Evolutionary conservation across 1,140 invertebrate species (phyloP).

Genomic region (Triops longicaudatus): DNA sequence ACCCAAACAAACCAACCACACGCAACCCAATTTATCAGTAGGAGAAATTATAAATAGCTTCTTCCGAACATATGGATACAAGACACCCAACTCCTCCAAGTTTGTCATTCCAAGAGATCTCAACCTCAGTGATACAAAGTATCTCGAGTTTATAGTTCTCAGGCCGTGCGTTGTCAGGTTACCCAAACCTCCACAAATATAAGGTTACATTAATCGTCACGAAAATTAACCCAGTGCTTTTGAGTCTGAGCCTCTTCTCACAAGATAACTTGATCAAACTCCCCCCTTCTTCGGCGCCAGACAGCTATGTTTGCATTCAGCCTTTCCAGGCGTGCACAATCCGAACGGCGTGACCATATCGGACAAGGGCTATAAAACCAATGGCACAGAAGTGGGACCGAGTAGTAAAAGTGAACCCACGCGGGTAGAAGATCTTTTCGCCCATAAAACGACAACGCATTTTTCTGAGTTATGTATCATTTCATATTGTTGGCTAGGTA

Average conservation of each 20-base stretch:
- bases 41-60: not conserved
- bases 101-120: not conserved
- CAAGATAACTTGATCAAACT: not conserved
- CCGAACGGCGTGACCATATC: conserved; percentile 10
- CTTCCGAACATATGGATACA: not conserved
- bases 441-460: not conserved
- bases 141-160: not conserved
- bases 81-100: not conserved
- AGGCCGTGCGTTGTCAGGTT: not conserved
- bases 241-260: not conserved
- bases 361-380: conserved; percentile 1
- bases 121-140: not conserved
- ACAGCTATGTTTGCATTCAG: not conserved
- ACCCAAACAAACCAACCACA: conserved; percentile 5
- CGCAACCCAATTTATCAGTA: not conserved
- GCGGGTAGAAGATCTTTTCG: not conserved
- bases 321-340: not conserved
- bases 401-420: not conserved
- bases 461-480: not conserved
- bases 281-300: not conserved
- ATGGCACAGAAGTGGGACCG: not conserved
- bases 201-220: not conserved
- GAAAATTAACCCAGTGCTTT: not conserved
- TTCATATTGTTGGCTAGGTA: not conserved
- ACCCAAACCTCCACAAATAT: not conserved